Evolutionary conservation across 2,888 invertebrate genomes (phyloP), one percentile per base, ranked within the genome.

Genomic region (Pelosia muscerda): DNA sequence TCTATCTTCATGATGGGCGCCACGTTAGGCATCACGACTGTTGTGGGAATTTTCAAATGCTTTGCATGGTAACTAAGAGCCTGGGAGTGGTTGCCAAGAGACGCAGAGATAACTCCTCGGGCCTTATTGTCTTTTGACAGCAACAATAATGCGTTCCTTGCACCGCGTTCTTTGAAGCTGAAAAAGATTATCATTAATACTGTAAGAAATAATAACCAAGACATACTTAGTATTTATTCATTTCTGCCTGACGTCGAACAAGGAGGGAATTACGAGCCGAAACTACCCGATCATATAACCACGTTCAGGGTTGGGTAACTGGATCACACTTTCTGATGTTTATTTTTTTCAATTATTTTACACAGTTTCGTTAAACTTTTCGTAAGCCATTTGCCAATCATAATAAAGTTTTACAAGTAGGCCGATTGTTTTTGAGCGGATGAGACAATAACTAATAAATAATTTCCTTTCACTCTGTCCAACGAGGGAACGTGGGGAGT

Each of bases 1-100:
- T 98, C 97, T 62, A 99, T 97, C 94, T 99, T 99, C 98, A 99
- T 99, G 69, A 99, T 97, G 0, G 99, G 99, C 0, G 99, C 99
- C 0, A 98, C 96, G 55, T 96, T 96, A 0, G 99, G 99, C 99
- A 99, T 99, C n/a, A 99, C 98, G 8, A 99, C 98, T 0, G 97
- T 98, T 0, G 96, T 96, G 0, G 97, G 96, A 28, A 97, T 95
- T 55, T 95, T 94, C 11, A 98, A 94, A 69, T 96, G 95, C 77
- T 96, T 94, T 0, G 98, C 98, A 86, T 98, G 98, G 87, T 97
- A 98, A 76, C 97, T 96, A 60, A 98, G 86, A 0, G 94, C 96
- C 84, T 98, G 96, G 0, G 99, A 99, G 91, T 99, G 99, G 90
- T 99, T 99, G 0, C 99, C 99, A 65, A 99, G 96, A 0, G 98